Percentiles rank a stretch among this genome's conserved stretches.
Conservation (phyloP, 2,888 invertebrate genomes). For the Odontomyia ornata region DNA sequence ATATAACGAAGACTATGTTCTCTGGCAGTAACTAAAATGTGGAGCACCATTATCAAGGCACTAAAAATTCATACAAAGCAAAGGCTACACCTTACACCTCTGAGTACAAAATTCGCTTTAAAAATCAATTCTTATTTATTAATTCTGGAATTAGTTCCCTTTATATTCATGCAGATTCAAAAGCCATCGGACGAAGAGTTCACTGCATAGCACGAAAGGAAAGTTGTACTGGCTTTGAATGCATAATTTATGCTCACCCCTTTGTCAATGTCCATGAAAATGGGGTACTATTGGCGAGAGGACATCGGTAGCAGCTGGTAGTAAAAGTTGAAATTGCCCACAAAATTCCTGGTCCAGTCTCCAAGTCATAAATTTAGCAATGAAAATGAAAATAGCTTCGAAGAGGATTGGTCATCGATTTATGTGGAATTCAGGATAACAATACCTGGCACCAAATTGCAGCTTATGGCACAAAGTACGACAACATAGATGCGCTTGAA, state of each 20-base stretch:
- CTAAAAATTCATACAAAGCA: too few relatives aligned
- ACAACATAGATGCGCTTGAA: background rate
- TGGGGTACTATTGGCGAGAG: background rate
- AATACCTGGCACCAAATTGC: conserved; percentile 21
- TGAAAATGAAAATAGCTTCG: conserved; percentile 29
- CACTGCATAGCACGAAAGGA: background rate
- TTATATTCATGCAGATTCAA: too few relatives aligned
- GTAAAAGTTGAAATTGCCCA: conserved; percentile 37
- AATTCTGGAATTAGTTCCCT: too few relatives aligned
- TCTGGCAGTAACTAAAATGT: too few relatives aligned
- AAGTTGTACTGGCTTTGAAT: background rate
- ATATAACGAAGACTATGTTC: too few relatives aligned
- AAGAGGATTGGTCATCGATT: conserved; percentile 28
- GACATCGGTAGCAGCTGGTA: conserved; percentile 12
- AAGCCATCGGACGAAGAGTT: too few relatives aligned
- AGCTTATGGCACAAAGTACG: background rate
- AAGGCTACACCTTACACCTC: too few relatives aligned
- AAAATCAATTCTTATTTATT: too few relatives aligned
- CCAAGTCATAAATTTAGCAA: conserved; percentile 7
- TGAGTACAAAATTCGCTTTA: too few relatives aligned
- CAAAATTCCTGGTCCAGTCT: conserved; percentile 16
- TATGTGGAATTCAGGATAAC: conserved; percentile 23
- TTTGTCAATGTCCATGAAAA: conserved; percentile 7
- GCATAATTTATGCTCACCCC: conserved; percentile 13
- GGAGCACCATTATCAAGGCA: too few relatives aligned